Conservation (phyloP, 2,797 vertebrate species). For the Lacerta bilineata region DNA sequence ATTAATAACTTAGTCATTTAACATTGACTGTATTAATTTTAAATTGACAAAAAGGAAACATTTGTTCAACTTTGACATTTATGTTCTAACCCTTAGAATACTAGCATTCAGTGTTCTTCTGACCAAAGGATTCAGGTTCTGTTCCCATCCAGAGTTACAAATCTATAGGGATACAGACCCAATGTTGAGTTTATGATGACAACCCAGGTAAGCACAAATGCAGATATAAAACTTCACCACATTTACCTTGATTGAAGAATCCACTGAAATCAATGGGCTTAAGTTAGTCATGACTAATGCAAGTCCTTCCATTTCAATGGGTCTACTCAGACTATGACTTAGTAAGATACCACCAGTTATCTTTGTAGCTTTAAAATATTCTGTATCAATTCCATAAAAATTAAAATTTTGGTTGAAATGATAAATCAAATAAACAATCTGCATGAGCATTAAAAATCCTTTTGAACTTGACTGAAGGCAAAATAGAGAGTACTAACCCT, state of each 20-base stretch:
- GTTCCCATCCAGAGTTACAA: too few species aligned
- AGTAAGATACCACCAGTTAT: too few species aligned
- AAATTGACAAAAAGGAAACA: neutral
- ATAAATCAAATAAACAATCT: neutral
- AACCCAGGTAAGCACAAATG: too few species aligned
- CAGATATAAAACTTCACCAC: too few species aligned
- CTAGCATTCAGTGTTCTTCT: neutral
- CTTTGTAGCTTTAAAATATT: neutral
- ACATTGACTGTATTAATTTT: neutral
- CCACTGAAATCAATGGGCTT: too few species aligned
- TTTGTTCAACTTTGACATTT: neutral
- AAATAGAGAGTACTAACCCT: conserved; percentile 83
- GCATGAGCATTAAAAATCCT: neutral
- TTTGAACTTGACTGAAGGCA: neutral
- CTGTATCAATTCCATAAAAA: conserved; percentile 15
- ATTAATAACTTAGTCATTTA: neutral
- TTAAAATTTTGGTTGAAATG: neutral
- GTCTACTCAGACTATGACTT: neutral
- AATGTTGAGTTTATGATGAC: too few species aligned
- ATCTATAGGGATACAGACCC: too few species aligned
- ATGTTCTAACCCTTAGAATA: neutral
- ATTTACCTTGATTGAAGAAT: too few species aligned
- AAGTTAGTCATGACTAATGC: too few species aligned
- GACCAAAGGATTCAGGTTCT: too few species aligned
- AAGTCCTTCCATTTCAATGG: neutral